phyloP scores from a whole-genome alignment of 2,888 invertebrate genomes.

The Encarsia formosa region DNA sequence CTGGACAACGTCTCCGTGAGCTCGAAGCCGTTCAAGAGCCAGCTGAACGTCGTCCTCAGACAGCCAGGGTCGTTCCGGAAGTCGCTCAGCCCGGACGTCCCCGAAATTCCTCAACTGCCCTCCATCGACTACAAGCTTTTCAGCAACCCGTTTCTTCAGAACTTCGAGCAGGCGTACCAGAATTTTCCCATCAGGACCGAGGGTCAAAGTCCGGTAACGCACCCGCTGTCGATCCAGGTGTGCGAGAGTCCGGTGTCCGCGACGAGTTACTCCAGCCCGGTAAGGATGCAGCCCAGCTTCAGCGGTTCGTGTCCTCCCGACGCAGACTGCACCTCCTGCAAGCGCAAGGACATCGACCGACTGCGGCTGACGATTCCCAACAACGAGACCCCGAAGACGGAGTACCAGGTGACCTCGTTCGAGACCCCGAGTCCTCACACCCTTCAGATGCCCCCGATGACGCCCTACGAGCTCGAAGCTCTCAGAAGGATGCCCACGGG shows the following conservation, averaged over 20 bases:
- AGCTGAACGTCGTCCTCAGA: slow-evolving; percentile 45
- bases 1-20: slow-evolving; percentile 31
- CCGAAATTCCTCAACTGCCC: slow-evolving; percentile 42
- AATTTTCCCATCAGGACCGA: slow-evolving; percentile 27
- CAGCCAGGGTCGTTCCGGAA: slow-evolving; percentile 13
- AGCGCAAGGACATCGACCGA: slow-evolving; percentile 22
- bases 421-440: slow-evolving; percentile 46
- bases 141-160: slow-evolving; percentile 42
- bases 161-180: slow-evolving; percentile 35
- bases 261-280: slow-evolving; percentile 25
- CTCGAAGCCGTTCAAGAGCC: slow-evolving; percentile 45
- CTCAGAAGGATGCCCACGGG: slow-evolving; percentile 32
- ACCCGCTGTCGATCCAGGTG: slow-evolving; percentile 38
- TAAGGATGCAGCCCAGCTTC: slow-evolving; percentile 17
- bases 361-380: slow-evolving; percentile 32
- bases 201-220: slow-evolving; percentile 31
- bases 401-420: slow-evolving; percentile 47
- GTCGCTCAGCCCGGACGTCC: slow-evolving; percentile 31
- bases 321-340: slow-evolving; percentile 13
- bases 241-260: slow-evolving; percentile 30
- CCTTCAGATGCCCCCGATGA: slow-evolving; percentile 35
- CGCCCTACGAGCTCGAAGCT: slow-evolving; percentile 35
- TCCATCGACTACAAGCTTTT: slow-evolving; percentile 40
- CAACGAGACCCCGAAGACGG: slow-evolving; percentile 8
- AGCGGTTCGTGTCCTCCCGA: slow-evolving; percentile 9